Percentiles rank a stretch among this genome's conserved stretches.
Evolutionary conservation across 2,113 vertebrate genomes (phyloP).

Genomic region (Albula goreensis): DNA sequence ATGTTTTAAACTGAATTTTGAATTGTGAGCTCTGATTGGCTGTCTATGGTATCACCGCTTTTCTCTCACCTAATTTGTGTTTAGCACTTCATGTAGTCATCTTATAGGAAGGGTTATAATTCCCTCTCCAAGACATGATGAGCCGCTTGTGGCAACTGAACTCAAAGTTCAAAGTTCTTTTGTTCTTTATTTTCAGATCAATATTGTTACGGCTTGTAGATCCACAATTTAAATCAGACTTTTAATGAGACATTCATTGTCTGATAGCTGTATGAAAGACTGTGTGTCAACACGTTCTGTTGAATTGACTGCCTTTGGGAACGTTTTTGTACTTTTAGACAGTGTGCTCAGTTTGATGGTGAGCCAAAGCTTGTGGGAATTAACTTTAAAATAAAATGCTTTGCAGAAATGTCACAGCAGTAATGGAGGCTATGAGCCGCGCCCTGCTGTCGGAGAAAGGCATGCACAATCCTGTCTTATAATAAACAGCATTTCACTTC

Average conservation of each 20-base stretch:
- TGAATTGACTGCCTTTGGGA: conserved; percentile 6
- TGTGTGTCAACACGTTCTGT: background rate
- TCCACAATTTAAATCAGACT: background rate
- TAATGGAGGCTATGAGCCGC: background rate
- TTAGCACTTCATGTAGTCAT: too few relatives aligned
- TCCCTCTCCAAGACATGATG: background rate
- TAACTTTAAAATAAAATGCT: conserved; percentile 5
- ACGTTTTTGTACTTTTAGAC: background rate
- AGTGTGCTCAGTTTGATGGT: background rate
- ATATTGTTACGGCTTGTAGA: background rate
- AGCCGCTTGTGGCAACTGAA: background rate
- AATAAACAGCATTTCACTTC: too few relatives aligned
- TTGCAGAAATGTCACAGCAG: background rate
- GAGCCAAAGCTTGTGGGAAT: background rate
- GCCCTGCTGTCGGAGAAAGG: too few relatives aligned
- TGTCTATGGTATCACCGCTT: too few relatives aligned
- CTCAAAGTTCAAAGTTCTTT: background rate
- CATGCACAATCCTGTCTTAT: too few relatives aligned
- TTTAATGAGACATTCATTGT: background rate
- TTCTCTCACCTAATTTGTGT: too few relatives aligned
- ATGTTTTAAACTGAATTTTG: too few relatives aligned
- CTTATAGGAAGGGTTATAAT: background rate
- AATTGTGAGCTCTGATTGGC: background rate
- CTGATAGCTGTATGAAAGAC: background rate
- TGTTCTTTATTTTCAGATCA: background rate